Evolutionary conservation across 2,888 invertebrate species (phyloP).

Genomic region (Lasioglossum oenotherae): DNA sequence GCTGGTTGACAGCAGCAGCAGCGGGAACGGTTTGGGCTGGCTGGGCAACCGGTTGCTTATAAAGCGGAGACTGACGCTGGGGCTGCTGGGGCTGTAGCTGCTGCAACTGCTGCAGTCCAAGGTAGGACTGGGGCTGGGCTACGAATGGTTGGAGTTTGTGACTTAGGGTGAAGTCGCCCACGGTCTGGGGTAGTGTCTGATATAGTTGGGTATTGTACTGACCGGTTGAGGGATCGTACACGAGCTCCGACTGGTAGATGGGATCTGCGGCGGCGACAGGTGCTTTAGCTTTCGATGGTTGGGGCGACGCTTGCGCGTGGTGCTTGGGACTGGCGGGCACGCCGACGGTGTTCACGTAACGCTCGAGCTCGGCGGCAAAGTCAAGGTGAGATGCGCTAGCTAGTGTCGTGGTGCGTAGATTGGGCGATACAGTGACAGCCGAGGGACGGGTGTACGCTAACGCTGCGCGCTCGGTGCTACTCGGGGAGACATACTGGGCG

Average conservation of each 20-base stretch:
- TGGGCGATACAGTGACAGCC: conserved; percentile 79
- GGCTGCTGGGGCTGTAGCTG: conserved; percentile 80
- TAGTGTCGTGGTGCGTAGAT: conserved; percentile 75
- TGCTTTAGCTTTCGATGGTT: conserved; percentile 52
- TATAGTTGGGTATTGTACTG: conserved; percentile 92
- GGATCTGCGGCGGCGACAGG: conserved; percentile 85
- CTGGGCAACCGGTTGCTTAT: conserved; percentile 74
- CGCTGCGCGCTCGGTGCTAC: conserved; percentile 83
- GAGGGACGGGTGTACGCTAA: conserved; percentile 80
- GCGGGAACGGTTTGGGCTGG: conserved; percentile 81
- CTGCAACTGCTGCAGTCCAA: conserved; percentile 87
- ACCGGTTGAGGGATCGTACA: conserved; percentile 91
- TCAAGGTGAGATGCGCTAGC: conserved; percentile 84
- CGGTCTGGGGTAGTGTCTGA: conserved; percentile 90
- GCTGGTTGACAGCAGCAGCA: conserved; percentile 68
- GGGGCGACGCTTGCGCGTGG: conserved; percentile 74
- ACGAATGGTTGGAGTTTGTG: conserved; percentile 92
- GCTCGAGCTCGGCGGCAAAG: conserved; percentile 91
- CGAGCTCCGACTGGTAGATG: conserved; percentile 91
- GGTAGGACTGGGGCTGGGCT: conserved; percentile 86
- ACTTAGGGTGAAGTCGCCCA: conserved; percentile 89
- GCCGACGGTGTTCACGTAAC: conserved; percentile 86
- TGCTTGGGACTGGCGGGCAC: conserved; percentile 81
- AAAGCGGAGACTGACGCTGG: conserved; percentile 74
- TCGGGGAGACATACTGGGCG: conserved; percentile 81